Evolutionary conservation across 2,113 vertebrate species (phyloP).

Genomic region (Mesitornis unicolor): DNA sequence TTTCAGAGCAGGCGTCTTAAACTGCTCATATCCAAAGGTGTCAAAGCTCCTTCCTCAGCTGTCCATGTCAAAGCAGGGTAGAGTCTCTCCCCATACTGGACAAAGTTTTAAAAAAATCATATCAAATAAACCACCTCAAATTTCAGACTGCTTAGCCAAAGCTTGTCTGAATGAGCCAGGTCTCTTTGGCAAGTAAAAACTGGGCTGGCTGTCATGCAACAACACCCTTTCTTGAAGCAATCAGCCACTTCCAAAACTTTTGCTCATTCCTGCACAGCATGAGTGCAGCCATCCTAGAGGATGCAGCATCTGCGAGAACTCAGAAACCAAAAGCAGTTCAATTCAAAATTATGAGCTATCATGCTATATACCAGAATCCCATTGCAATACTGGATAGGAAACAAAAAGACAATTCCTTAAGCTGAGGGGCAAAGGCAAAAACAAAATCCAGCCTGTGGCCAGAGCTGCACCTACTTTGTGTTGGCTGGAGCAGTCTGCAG

Average conservation of each 20-base stretch:
- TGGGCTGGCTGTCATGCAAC: background rate
- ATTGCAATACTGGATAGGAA: background rate
- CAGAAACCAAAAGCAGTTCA: background rate
- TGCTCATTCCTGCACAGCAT: background rate
- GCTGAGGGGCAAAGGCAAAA: background rate
- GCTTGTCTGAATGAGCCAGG: background rate
- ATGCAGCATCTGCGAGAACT: background rate
- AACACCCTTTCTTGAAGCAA: background rate
- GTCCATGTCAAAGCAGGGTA: background rate
- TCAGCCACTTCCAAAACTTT: background rate
- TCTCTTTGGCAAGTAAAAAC: background rate
- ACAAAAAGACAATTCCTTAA: background rate
- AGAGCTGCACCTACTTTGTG: background rate
- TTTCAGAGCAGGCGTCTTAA: background rate
- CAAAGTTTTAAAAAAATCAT: background rate
- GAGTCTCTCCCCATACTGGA: background rate
- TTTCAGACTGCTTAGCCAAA: background rate
- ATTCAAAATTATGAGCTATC: background rate
- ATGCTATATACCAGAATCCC: background rate
- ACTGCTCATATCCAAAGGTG: background rate
- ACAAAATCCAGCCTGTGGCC: background rate
- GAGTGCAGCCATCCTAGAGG: background rate
- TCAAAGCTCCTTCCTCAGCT: background rate
- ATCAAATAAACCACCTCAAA: constrained; percentile 1
- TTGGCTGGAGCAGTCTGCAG: background rate